Evolutionary conservation across 2,797 vertebrate genomes (phyloP).

Genomic region (Oophaga sylvatica): DNA sequence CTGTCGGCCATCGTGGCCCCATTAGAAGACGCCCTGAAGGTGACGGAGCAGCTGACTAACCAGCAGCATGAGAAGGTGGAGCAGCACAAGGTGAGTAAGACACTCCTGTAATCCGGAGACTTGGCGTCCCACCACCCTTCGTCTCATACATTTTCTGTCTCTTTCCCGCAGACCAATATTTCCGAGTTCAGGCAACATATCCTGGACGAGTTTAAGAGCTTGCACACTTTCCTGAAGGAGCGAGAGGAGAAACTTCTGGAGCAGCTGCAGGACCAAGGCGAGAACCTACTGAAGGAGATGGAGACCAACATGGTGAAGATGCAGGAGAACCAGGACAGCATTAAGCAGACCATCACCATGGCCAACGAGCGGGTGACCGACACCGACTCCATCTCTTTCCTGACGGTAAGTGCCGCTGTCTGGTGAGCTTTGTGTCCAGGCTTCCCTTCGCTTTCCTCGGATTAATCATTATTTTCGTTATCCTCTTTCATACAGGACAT

Average conservation of each 20-base stretch:
- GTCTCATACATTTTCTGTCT: neutral
- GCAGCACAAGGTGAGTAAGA: constrained; percentile 44
- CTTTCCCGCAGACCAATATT: constrained; percentile 65
- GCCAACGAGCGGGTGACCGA: constrained; percentile 45
- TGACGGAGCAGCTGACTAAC: constrained; percentile 40
- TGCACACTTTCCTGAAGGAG: constrained; percentile 70
- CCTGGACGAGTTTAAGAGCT: constrained; percentile 71
- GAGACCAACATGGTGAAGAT: constrained; percentile 58
- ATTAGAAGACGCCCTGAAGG: constrained; percentile 30
- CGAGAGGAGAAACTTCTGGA: constrained; percentile 69
- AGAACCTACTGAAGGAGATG: constrained; percentile 40
- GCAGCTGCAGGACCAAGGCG: constrained; percentile 63
- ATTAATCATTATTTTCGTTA: neutral
- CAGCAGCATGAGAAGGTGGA: constrained; percentile 53
- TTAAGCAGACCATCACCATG: constrained; percentile 43
- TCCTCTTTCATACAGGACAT: constrained; percentile 37
- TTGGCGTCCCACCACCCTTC: no score
- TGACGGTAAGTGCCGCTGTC: constrained; percentile 30
- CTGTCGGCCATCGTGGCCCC: neutral
- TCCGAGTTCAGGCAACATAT: constrained; percentile 64
- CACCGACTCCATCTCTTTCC: constrained; percentile 43
- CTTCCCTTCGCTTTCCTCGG: neutral
- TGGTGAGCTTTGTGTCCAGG: neutral
- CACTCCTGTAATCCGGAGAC: neutral
- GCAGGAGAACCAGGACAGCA: constrained; percentile 56